A percentile compares a stretch with the other conserved stretches of the same genome.
These are phyloP conservation scores for Dryoscopus gambensis DNA, from an alignment of 2,113 vertebrate species.

Conservation along the genomic window DNA sequence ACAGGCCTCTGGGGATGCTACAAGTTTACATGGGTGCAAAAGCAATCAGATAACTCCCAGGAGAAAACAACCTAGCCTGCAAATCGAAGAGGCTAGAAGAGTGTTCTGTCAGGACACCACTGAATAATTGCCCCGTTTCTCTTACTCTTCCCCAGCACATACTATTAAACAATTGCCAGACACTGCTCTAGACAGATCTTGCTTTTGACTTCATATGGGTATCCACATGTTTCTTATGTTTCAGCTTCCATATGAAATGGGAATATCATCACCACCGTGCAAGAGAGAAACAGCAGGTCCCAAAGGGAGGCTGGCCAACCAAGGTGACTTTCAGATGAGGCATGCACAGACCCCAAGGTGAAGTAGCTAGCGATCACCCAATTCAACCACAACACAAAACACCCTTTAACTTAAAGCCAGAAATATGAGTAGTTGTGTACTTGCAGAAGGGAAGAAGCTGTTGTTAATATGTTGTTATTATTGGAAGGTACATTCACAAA, in stretches of 20 bases:
- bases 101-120: background rate
- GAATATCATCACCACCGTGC: fast-evolving
- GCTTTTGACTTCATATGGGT: background rate
- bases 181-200: background rate
- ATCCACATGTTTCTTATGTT: background rate
- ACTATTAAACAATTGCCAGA: background rate
- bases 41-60: background rate
- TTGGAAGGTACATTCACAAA: constrained; percentile 13
- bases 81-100: background rate
- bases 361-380: background rate
- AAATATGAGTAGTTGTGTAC: background rate
- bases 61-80: background rate
- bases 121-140: fast-evolving
- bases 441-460: background rate
- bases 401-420: background rate
- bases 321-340: background rate
- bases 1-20: background rate
- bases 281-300: background rate
- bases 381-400: background rate
- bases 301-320: background rate
- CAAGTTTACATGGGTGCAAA: background rate
- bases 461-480: background rate
- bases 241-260: background rate
- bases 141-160: background rate
- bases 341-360: background rate